Evolutionary conservation across 2,113 vertebrate species (phyloP).

Genomic region (Actinemys pallida): DNA sequence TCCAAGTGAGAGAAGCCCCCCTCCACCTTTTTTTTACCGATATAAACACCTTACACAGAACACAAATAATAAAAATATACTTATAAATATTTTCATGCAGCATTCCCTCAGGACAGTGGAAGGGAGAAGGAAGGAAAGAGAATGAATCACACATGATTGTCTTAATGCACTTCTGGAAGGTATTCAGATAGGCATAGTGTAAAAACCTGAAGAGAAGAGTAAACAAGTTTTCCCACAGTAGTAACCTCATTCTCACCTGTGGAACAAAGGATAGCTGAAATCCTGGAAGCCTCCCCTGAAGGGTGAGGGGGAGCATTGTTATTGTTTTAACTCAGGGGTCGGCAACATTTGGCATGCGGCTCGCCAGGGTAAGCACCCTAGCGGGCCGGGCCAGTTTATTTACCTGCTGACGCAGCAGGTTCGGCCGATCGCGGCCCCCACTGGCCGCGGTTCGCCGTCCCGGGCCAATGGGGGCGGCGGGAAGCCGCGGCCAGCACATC

Average conservation of each 20-base stretch:
- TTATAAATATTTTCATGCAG: accelerated
- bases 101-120: background rate
- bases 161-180: background rate
- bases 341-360: too few species aligned
- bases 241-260: background rate
- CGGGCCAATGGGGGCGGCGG: too few species aligned
- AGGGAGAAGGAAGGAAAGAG: background rate
- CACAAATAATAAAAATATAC: background rate
- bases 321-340: background rate
- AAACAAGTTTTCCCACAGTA: background rate
- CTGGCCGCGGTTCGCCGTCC: too few species aligned
- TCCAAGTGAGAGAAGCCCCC: background rate
- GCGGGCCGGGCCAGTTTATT: too few species aligned
- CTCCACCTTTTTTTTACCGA: background rate
- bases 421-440: too few species aligned
- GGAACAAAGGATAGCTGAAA: constrained; percentile 7
- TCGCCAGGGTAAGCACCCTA: too few species aligned
- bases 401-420: too few species aligned
- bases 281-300: background rate
- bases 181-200: background rate
- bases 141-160: background rate
- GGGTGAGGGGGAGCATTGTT: background rate
- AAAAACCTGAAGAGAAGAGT: background rate
- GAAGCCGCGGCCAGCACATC: too few species aligned
- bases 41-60: accelerated